Evolutionary conservation across 2,888 invertebrate species (phyloP), one percentile per base, ranked within the genome.

Genomic region (Formica aserva): DNA sequence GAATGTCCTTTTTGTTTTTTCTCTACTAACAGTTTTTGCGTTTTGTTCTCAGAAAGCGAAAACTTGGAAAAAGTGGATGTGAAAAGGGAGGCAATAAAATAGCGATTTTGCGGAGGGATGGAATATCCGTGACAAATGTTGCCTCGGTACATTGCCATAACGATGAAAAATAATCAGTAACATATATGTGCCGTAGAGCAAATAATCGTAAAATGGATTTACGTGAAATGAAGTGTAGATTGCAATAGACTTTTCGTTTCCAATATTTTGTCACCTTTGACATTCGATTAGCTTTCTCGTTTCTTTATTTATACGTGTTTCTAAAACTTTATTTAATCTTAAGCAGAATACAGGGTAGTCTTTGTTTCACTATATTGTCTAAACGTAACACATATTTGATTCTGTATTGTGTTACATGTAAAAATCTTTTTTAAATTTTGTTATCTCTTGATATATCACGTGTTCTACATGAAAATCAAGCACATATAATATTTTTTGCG

Each of bases 1-100:
- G 41, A 57, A 55, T 35, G 41, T 13, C 29, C 11, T 15, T 72
- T 52, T 1, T 15, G 9, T 18, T 22, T 26, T 62, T 8, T 8
- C 41, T n/a, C 38, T 77, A n/a, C 55, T 77, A 38, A 55, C 67
- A 55, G 3, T 29, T 69, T 77, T 77, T 77, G 41, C 38, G 29
- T 55, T 48, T 77, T 77, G 32, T 55, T 67, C 55, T 76, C 15
- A 35, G 69, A 69, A 41, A 15, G 29, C 18, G 8, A 57, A 52
- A 77, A 15, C 5, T 8, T 41, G 13, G 18, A 9, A 67, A 32
- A n/a, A 22, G 29, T 4, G 1, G 48, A 11, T 22, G 52, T 52
- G 52, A 8, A n/a, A 52, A 52, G n/a, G n/a, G 22, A 63, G 9
- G 3, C 55, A 67, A 67, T 78, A 55, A 78, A 57, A 41, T 52